Evolutionary conservation across 2,113 vertebrate species (phyloP), one percentile per base, ranked within the genome.

Genomic region (Coregonus clupeaformis): DNA sequence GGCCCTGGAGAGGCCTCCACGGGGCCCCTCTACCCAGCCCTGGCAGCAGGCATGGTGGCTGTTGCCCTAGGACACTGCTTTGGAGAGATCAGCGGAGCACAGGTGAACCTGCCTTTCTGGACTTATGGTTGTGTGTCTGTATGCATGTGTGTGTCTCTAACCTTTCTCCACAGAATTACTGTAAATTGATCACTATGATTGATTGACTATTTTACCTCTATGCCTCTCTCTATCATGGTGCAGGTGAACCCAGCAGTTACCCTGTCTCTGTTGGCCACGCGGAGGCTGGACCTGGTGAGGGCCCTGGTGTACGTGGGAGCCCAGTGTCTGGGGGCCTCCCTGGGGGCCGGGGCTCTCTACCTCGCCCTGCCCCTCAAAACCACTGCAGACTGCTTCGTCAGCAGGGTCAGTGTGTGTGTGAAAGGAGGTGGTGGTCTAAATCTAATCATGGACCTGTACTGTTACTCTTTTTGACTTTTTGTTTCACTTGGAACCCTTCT

Each of bases 201-300:
- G 20, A n/a, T 29, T 14, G 62, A 52, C 14, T 22, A 11, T 49
- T 29, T 18, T 29, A 24, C 6, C 52, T 22, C 16, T 22, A 22
- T 60, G 57, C 57, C 57, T 52, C 1, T 20, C 45, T 9, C 16
- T 57, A 29, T 67, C 13, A 74, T 6, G 82, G 73, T 60, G 72
- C 84, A 94, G 93, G 90, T 94, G 82, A 96, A 95, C 86, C 95
- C 94, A 0, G 92, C 94, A 0, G 82, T 96, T 68, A 95, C 94
- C 27, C 80, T 95, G 84, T 90, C 93, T 1, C 85, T 95, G 63
- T 77, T 95, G 81, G 94, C 91, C 80, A 93, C 93, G 49, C 91
- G 91, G 72, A 92, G 87, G 69, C 75, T 95, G 77, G 92, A 95
- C 0, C 68, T 82, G 9, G 84, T 94, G 68, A 87, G 83, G 1